Evolutionary conservation across 2,797 vertebrate genomes (phyloP), one percentile per base, ranked within the genome.

Genomic region (Poliocrania exsul): DNA sequence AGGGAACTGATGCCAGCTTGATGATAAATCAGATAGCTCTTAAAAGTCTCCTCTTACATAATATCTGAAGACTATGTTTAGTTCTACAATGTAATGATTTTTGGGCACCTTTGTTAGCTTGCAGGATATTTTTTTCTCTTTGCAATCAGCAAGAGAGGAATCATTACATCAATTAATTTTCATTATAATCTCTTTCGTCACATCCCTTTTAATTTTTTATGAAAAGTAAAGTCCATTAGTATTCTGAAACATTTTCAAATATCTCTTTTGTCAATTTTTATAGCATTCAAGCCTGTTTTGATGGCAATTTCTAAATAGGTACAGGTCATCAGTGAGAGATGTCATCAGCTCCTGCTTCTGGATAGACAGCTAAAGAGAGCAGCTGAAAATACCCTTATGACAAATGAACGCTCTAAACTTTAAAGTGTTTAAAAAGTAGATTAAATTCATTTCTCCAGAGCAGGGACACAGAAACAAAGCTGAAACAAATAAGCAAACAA

Each of bases 171-270:
- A 37, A 33, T 29, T 67, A 33, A 69, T 85, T 82, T 87, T 80
- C 29, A 24, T 28, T 0, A 38, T 49, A 56, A 78, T 38, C 4
- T 66, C 23, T 62, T 90, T 83, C 13, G 73, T 78, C 21, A 35
- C 12, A 26, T 78, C 4, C 2, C 8, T 58, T 86, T 57, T 10
- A 19, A 2, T 4, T 35, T 49, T 58, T 74, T 38, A 24, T 28
- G 25, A 37, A 38, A 78, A 73, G 0, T 25, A 16, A 71, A 51
- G 13, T 1, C 0, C 8, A 24, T n/a, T 69, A 46, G 13, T 23
- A 9, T 46, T 50, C 40, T 53, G 13, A 75, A 81, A 69, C 5
- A 0, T 65, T 79, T 72, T 65, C 2, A 46, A 74, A 74, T 1
- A 1, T 3, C 3, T n/a, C 4, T 82, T 71, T 72, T 60, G 21